Evolutionary conservation across 2,113 vertebrate species (phyloP).

Genomic region (Pollachius pollachius): DNA sequence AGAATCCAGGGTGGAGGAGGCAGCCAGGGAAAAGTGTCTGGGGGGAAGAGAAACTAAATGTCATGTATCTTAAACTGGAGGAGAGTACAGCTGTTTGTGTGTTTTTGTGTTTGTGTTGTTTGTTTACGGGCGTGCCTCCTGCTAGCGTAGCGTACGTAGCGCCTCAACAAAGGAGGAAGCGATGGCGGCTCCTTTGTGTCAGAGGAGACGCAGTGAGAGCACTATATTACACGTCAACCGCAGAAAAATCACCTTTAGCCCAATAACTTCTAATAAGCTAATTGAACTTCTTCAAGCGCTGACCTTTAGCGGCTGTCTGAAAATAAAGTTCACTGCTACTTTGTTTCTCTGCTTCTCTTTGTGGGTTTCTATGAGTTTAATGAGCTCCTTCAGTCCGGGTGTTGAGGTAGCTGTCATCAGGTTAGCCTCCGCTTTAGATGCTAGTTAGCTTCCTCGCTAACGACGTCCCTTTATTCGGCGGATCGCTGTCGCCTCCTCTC

Average conservation of each 20-base stretch:
- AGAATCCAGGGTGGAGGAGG: too few species aligned
- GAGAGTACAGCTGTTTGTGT: too few species aligned
- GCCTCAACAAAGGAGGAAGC: too few species aligned
- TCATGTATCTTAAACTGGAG: too few species aligned
- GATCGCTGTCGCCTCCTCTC: conserved; percentile 60
- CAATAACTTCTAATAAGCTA: conserved; percentile 70
- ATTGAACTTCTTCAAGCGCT: conserved; percentile 71
- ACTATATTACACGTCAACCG: conserved; percentile 55
- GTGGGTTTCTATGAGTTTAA: conserved; percentile 46
- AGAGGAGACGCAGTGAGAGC: conserved; percentile 7
- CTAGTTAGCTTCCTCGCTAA: conserved; percentile 31
- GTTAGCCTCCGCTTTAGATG: conserved; percentile 25
- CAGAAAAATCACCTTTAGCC: conserved; percentile 62
- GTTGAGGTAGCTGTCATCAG: conserved; percentile 43
- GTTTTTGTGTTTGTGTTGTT: too few species aligned
- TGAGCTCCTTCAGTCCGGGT: conserved; percentile 42
- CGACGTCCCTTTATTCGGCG: conserved; percentile 47
- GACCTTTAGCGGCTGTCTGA: conserved; percentile 27
- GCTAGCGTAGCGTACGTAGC: too few species aligned
- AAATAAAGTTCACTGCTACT: conserved; percentile 34
- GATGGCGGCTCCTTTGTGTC: not conserved
- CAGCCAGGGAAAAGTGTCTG: too few species aligned
- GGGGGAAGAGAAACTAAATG: too few species aligned
- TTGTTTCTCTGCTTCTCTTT: conserved; percentile 44
- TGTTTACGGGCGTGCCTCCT: too few species aligned